Base-by-base conservation (phyloP, 2,888 invertebrate species). In the Eristalis arbustorum region DNA sequence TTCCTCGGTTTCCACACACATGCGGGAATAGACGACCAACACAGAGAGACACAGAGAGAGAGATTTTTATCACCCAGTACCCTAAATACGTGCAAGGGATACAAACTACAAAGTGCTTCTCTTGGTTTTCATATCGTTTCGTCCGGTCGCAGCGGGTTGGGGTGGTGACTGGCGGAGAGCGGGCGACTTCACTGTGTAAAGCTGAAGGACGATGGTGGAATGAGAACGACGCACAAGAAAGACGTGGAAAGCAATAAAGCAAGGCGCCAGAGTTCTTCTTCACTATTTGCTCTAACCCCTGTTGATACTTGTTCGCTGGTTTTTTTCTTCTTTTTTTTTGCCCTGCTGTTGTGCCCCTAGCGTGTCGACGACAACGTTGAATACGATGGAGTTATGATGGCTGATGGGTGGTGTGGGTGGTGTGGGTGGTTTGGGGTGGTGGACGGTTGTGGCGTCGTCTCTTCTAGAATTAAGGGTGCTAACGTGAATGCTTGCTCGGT, bases 21-120 rank as follows among this genome's bases (percentile, higher is more conserved):
- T 18, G 61, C 62, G 57, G 13, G 57, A 61, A 78, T 67, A 78
- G 81, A 82, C 82, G 82, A 42, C 4, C 6, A n/a, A 42, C 14
- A 1, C 3, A n/a, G 18, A 42, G 42, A 42, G 42, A 49, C 18
- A n/a, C 4, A 18, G 49, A 49, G 49, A 18, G 49, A n/a, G 49
- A 83, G 79, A 87, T 79, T 87, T 87, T 87, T 87, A 87, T 87
- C 83, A 87, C 87, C 87, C 87, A 87, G 87, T 87, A 87, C 87
- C 87, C 87, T 75, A 87, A 83, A 87, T 87, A 87, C 87, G 87
- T 87, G 87, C 83, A 34, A 71, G 63, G 83, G 83, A 75, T 87
- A 83, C 71, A 69, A 87, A 87, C 4, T 18, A 4, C n/a, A n/a
- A n/a, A n/a, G n/a, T n/a, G n/a, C n/a, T 18, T 49, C 49, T 49